Base-by-base conservation (phyloP, 1,140 invertebrate species). In the Gonatopus flavifemur region DNA sequence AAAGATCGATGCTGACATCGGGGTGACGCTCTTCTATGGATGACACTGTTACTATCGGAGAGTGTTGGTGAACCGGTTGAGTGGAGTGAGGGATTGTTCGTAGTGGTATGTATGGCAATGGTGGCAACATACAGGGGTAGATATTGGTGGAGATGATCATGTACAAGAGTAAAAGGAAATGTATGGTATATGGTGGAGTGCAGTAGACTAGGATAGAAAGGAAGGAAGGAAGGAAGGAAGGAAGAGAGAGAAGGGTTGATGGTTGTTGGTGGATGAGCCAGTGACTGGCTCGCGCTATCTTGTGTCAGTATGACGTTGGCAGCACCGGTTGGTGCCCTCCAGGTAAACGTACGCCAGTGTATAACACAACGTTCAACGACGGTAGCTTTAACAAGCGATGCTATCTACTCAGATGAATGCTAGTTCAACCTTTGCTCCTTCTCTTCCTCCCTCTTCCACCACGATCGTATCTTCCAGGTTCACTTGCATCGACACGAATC, bases 331-430 rank as follows among this genome's bases (percentile, higher is more conserved):
- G n/a, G 25, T 42, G 54, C 52, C 50, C 50, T 48, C 37, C 57
- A 61, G 59, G 59, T 30, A 28, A 42, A 25, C 40, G 25, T 18
- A 7, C 10, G 8, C 19, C 19, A 10, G n/a, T 43, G n/a, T n/a
- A n/a, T n/a, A n/a, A n/a, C 46, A 39, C 49, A 49, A 8, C 15
- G 41, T n/a, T 43, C 42, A n/a, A 44, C 55, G 43, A 58, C 52
- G 59, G 52, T 63, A 41, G 57, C 49, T 64, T 64, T 64, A 64
- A 64, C 62, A 60, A 64, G 62, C 62, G 62, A 64, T 64, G 57
- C 57, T 64, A 64, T 64, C 62, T 60, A 49, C 31, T 33, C 62
- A 59, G 53, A 64, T 64, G 62, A 64, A 64, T 64, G 61, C 61
- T 30, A 3, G 8, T 8, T 24, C 36, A 7, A 20, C 43, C 36